A percentile compares a stretch with the other conserved stretches of the same genome.
Evolutionary conservation across 2,113 vertebrate genomes (phyloP).

Genomic region (Siphamia tubifer): DNA sequence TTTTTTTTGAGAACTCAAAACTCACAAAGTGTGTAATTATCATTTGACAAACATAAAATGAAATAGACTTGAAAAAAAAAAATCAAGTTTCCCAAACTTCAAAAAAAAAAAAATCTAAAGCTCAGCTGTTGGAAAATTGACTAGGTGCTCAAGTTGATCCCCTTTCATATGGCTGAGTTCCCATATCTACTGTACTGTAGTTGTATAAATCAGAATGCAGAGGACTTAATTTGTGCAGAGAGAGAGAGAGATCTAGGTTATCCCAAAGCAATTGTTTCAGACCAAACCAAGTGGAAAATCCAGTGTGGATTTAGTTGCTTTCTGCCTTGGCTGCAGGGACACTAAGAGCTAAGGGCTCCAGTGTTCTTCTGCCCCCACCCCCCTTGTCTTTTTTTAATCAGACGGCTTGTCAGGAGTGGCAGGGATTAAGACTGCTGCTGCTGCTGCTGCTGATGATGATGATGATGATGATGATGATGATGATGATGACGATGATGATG

Average conservation of each 20-base stretch:
- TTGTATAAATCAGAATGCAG: constrained; percentile 35
- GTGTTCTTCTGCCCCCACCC: constrained; percentile 24
- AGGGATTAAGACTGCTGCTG: constrained; percentile 61
- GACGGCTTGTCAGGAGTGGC: constrained; percentile 67
- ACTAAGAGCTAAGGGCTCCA: constrained; percentile 50
- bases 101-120: not conserved
- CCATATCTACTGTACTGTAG: constrained; percentile 15
- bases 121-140: not conserved
- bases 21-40: not conserved
- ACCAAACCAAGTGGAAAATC: constrained; percentile 74
- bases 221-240: constrained; percentile 56
- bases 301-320: constrained; percentile 64
- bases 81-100: not conserved
- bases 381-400: constrained; percentile 67
- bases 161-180: not conserved
- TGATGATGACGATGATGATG: constrained; percentile 1
- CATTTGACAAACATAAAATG: not conserved
- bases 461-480: constrained; percentile 26
- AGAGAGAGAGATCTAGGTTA: constrained; percentile 64
- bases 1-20: too few species aligned
- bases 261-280: constrained; percentile 76
- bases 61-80: too few species aligned
- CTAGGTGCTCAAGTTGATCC: not conserved
- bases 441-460: constrained; percentile 20
- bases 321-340: constrained; percentile 58